phyloP scores from a whole-genome alignment of 2,888 invertebrate genomes.

The Halictus quadricinctus region DNA sequence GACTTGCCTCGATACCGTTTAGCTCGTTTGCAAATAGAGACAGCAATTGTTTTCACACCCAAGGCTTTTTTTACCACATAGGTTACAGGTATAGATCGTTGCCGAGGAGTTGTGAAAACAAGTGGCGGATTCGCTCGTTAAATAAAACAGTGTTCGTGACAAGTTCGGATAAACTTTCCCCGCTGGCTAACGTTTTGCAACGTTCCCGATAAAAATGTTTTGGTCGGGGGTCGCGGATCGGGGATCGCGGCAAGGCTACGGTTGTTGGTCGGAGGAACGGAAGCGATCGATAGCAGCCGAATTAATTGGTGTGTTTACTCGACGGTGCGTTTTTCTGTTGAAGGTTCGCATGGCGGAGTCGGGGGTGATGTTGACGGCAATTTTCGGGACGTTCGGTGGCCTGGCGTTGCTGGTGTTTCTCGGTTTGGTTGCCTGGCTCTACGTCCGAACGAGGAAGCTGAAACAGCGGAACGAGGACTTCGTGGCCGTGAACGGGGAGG shows the following conservation, averaged over 20 bases:
- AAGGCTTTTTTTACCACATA: neutral
- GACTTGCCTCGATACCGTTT: neutral
- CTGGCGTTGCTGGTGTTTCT: conserved; percentile 84
- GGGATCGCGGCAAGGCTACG: neutral
- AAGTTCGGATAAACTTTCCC: neutral
- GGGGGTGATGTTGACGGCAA: conserved; percentile 86
- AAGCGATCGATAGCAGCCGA: neutral
- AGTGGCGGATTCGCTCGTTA: neutral
- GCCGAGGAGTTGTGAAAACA: neutral
- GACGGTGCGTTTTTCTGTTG: conserved; percentile 65
- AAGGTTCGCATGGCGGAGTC: conserved; percentile 85
- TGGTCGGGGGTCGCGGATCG: neutral
- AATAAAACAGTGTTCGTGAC: neutral
- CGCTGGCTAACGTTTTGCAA: neutral
- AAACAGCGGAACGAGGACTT: conserved; percentile 85
- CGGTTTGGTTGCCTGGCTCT: conserved; percentile 84
- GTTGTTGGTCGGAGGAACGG: neutral
- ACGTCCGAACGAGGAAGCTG: conserved; percentile 84
- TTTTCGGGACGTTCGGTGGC: conserved; percentile 86
- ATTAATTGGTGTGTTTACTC: conserved; percentile 14
- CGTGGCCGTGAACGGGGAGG: conserved; percentile 83
- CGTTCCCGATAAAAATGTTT: neutral
- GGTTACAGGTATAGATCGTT: neutral
- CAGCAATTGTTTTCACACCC: too few species aligned
- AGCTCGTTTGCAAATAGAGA: neutral